These are phyloP conservation scores for Clytia hemisphaerica DNA, from an alignment of 30 jellyfish, hydroid and myxozoan species.

Conservation along the genomic window DNA sequence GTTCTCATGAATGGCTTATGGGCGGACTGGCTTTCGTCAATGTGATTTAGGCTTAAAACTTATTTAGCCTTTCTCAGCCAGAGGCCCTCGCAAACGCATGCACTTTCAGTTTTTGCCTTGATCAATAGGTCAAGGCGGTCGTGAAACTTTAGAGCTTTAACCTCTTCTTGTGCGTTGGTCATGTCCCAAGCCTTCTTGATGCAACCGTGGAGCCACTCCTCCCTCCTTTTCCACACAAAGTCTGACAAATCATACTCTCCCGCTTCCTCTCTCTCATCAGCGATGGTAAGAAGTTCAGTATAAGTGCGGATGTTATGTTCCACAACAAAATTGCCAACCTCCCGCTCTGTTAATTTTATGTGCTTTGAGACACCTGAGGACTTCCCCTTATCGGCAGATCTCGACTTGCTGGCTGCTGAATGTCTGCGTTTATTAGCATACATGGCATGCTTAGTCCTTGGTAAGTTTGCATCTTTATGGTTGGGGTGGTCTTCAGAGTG, in stretches of 20 bases:
- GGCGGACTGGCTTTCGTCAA: no score
- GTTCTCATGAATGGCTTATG: no score
- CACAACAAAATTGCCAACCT: neutral
- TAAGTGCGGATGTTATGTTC: neutral
- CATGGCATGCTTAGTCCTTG: conserved; percentile 24
- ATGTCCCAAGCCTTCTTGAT: no score
- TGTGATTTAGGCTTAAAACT: no score
- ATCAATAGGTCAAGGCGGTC: no score
- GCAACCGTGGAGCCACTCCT: no score
- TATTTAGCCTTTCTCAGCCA: no score
- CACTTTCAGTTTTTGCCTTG: no score
- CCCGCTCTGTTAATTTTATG: conserved; percentile 10
- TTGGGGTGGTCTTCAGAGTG: conserved; percentile 27
- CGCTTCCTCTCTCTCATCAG: conserved; percentile 27
- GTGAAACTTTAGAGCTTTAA: no score
- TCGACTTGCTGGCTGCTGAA: neutral
- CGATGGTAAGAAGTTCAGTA: conserved; percentile 15
- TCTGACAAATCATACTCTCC: conserved; percentile 16
- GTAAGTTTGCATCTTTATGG: conserved; percentile 11
- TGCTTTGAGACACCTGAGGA: neutral
- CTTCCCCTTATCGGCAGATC: neutral
- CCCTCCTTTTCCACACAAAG: conserved; percentile 11
- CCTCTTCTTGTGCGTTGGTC: no score
- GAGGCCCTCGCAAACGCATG: no score
- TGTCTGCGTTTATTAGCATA: neutral